Conservation (phyloP, 2,113 vertebrate species). For the Myiopsitta monachus region DNA sequence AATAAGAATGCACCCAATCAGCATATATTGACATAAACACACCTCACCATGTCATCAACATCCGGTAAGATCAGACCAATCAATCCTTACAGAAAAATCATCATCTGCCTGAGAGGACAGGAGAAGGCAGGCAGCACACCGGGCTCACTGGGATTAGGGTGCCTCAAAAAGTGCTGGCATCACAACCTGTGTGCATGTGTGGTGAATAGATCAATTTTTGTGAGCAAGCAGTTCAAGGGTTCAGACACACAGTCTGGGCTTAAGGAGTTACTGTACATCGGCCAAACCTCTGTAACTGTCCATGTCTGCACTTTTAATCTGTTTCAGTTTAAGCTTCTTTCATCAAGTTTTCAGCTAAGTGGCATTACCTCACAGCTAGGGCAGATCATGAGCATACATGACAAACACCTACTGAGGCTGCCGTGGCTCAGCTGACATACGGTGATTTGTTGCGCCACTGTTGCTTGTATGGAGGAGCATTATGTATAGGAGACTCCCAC, state of each 20-base stretch:
- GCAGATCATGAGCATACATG: neutral
- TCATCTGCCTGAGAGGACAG: neutral
- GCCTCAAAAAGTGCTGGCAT: neutral
- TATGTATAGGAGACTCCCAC: fast-evolving
- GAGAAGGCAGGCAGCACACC: neutral
- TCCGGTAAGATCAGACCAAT: neutral
- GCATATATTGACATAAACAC: neutral
- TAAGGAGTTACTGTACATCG: neutral
- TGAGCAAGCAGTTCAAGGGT: neutral
- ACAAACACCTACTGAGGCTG: neutral
- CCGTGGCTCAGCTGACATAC: neutral
- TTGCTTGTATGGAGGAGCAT: neutral
- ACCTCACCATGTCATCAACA: neutral
- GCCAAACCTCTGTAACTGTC: neutral
- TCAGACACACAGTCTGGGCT: neutral
- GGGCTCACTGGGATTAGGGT: neutral
- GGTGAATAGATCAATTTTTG: neutral
- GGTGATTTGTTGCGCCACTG: neutral
- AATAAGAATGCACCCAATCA: neutral
- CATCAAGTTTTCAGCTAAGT: neutral
- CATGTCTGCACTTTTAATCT: neutral
- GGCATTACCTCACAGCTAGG: neutral
- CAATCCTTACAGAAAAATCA: neutral
- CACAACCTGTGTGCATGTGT: fast-evolving
- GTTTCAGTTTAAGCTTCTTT: constrained; percentile 4